These are phyloP conservation scores for Sebastes melanostomus DNA, from an alignment of 2,797 vertebrate genomes.

Conservation along the genomic window DNA sequence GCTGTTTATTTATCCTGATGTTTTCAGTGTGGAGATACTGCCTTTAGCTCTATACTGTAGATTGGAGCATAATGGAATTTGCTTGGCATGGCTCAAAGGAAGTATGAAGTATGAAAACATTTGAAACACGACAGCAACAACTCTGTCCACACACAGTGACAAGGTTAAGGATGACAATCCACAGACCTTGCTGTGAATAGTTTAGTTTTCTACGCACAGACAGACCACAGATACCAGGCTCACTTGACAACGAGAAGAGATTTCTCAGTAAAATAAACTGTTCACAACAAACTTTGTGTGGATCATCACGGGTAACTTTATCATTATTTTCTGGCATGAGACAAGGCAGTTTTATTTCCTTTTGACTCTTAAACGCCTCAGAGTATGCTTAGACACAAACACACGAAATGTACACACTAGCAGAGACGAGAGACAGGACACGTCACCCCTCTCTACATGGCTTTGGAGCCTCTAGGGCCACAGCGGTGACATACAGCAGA, in stretches of 20 bases:
- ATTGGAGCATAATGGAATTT: not conserved
- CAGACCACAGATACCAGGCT: not conserved
- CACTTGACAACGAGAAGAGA: not conserved
- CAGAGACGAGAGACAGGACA: not conserved
- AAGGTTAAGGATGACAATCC: not conserved
- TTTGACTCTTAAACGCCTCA: not conserved
- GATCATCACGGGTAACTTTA: not conserved
- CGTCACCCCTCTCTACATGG: not conserved
- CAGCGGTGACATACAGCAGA: not conserved
- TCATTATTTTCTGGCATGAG: not conserved
- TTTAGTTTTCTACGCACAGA: not conserved
- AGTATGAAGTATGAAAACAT: not conserved
- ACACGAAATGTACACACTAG: not conserved
- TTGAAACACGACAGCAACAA: not conserved
- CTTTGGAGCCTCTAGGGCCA: not conserved
- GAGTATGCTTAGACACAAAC: not conserved
- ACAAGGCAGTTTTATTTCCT: not conserved
- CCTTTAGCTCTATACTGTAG: not conserved
- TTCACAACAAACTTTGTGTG: not conserved
- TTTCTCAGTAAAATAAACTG: not conserved
- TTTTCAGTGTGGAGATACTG: not conserved
- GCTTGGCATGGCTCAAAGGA: not conserved
- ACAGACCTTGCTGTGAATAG: not conserved
- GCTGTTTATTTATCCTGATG: not conserved
- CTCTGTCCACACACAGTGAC: not conserved